Percentiles rank a stretch among this genome's conserved stretches.
These are phyloP conservation scores for Ophthalmolycus amberensis DNA, from an alignment of 2,113 vertebrate species.

Conservation along the genomic window DNA sequence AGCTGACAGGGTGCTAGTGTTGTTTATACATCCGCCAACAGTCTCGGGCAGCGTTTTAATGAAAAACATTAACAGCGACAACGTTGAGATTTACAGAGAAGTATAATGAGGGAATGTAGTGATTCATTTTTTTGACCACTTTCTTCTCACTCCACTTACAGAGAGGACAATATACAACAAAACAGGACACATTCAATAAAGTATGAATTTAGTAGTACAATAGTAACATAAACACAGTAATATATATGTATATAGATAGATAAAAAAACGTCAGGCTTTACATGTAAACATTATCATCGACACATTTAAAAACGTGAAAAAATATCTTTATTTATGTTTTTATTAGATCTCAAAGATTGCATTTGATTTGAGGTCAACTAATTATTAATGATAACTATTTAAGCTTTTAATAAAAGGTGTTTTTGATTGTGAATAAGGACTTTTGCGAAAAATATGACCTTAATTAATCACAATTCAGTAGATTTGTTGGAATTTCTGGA, in stretches of 20 bases:
- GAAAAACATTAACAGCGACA: conserved; percentile 33
- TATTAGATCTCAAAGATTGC: too few species aligned
- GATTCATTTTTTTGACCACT: conserved; percentile 24
- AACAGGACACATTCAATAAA: background rate
- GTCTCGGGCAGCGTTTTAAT: conserved; percentile 29
- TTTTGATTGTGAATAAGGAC: background rate
- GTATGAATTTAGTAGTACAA: background rate
- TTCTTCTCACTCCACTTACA: conserved; percentile 8
- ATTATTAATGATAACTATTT: background rate
- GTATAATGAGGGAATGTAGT: background rate
- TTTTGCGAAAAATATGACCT: background rate
- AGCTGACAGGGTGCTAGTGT: conserved; percentile 31
- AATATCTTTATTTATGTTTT: background rate
- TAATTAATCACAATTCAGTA: background rate
- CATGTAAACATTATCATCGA: background rate
- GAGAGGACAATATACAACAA: background rate
- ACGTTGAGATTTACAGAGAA: conserved; percentile 24
- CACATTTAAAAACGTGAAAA: background rate
- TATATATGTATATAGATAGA: background rate
- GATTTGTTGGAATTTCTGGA: background rate
- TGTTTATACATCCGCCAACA: conserved; percentile 44
- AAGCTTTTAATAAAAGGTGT: background rate
- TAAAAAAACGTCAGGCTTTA: background rate
- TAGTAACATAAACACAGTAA: background rate
- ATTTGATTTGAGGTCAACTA: background rate